Evolutionary conservation across 2,113 vertebrate species (phyloP).

Genomic region (Menura novaehollandiae): DNA sequence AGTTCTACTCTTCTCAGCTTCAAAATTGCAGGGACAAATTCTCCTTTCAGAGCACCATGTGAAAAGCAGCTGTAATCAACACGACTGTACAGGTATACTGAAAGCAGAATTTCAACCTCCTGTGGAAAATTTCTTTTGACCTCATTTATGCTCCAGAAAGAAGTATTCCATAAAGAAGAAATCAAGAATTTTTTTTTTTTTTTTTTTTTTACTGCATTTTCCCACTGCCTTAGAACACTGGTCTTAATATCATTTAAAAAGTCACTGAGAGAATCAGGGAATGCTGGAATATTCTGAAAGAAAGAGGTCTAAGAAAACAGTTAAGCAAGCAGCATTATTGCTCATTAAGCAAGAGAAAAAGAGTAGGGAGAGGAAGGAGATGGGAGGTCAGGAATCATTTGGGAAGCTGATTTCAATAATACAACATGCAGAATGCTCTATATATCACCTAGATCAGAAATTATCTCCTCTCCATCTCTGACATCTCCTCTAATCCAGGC

Average conservation of each 20-base stretch:
- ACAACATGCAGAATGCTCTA: not conserved
- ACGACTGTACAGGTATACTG: not conserved
- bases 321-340: not conserved
- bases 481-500: not conserved
- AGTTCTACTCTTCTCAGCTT: not conserved
- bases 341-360: not conserved
- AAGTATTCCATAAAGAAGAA: not conserved
- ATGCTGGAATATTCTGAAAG: not conserved
- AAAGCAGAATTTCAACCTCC: not conserved
- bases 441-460: not conserved
- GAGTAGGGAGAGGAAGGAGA: not conserved
- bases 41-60: not conserved
- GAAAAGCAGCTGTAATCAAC: not conserved
- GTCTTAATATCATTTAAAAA: not conserved
- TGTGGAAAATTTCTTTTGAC: not conserved
- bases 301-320: not conserved
- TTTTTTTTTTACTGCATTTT: not conserved
- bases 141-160: not conserved
- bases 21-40: not conserved
- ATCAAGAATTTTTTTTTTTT: not conserved
- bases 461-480: not conserved
- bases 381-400: not conserved
- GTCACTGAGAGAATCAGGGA: not conserved
- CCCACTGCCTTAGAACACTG: not conserved
- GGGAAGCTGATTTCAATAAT: not conserved